Conservation (phyloP, 1,140 invertebrate species). For the Drosophila watanabei region DNA sequence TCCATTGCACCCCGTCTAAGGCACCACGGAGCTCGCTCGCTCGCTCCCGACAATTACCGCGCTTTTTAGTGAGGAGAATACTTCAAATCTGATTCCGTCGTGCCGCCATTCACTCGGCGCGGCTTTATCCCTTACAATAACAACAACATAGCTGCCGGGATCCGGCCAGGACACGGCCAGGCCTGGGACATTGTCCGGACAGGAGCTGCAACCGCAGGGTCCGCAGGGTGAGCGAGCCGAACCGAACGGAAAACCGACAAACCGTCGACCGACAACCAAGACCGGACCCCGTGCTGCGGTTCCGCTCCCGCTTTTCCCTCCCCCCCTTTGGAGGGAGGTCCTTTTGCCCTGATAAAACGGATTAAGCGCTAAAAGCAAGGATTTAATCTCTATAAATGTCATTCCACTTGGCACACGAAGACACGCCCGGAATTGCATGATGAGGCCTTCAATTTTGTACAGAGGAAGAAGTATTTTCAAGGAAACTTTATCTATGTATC, state of each 20-base stretch:
- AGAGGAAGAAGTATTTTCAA: not conserved
- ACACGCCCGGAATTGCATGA: conserved; percentile 19
- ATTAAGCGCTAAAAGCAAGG: conserved; percentile 77
- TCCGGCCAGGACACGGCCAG: conserved; percentile 5
- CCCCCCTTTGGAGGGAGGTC: not conserved
- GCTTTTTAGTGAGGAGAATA: conserved; percentile 58
- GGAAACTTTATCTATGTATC: no score
- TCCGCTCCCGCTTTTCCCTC: not conserved
- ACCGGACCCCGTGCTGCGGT: conserved; percentile 28
- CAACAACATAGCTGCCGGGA: conserved; percentile 10
- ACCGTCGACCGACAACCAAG: conserved; percentile 29
- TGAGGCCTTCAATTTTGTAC: not conserved
- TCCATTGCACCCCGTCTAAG: conserved; percentile 58
- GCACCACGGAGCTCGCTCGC: not conserved
- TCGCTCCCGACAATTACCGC: conserved; percentile 48
- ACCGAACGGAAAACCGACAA: conserved; percentile 10
- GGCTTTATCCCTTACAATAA: conserved; percentile 61
- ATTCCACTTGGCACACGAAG: conserved; percentile 54
- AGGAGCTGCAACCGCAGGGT: conserved; percentile 32
- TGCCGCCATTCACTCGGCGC: conserved; percentile 33
- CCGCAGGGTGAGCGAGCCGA: not conserved
- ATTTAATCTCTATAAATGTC: conserved; percentile 74
- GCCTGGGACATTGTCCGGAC: conserved; percentile 9
- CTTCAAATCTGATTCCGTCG: conserved; percentile 52
- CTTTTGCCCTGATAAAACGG: conserved; percentile 61